Conservation (phyloP, 2,113 vertebrate species). For the Ophiodon elongatus region DNA sequence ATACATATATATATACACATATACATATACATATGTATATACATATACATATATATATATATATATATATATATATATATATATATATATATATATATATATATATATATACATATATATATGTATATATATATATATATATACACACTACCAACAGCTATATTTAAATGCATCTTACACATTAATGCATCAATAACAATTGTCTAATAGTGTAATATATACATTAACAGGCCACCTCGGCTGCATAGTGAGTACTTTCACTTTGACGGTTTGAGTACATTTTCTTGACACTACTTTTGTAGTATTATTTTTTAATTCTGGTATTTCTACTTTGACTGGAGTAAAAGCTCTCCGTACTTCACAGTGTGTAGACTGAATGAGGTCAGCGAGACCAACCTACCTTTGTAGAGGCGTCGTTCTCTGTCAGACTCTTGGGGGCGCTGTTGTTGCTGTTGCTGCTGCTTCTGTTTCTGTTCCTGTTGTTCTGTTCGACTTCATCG, state of each 20-base stretch:
- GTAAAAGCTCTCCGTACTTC: background rate
- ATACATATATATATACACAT: too few species aligned
- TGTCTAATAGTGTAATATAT: background rate
- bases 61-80: too few species aligned
- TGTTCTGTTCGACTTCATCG: conserved; percentile 6
- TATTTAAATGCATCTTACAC: background rate
- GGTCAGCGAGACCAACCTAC: conserved; percentile 13
- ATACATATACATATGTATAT: too few species aligned
- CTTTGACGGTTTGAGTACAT: background rate
- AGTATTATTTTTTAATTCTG: too few species aligned
- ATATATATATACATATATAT: background rate
- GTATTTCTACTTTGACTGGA: background rate
- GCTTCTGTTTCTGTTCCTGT: conserved; percentile 37
- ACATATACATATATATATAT: too few species aligned
- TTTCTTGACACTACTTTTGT: background rate
- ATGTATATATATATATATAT: too few species aligned
- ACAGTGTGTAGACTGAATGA: background rate
- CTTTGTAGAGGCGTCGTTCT: conserved; percentile 35
- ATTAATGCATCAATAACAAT: background rate
- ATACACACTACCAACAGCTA: background rate
- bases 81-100: background rate
- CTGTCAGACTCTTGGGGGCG: conserved; percentile 47
- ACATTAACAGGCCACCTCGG: background rate
- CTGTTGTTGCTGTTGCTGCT: background rate
- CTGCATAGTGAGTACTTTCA: background rate